Base-by-base conservation (phyloP, 2,113 vertebrate genomes). In the Mus spicilegus region DNA sequence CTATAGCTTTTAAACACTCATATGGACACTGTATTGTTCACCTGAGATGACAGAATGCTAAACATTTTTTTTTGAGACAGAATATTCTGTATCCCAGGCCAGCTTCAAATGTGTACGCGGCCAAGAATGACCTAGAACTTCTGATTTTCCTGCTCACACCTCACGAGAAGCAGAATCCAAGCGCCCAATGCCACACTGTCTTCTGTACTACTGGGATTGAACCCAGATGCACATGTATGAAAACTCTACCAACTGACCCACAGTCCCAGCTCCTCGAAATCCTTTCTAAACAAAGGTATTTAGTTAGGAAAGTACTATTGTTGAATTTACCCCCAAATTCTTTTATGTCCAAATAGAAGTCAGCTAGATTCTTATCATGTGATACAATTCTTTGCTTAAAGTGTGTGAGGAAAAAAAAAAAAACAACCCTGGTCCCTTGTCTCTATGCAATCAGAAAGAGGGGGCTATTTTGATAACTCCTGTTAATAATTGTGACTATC, bases 401-500 rank as follows among this genome's bases (percentile, higher is more conserved):
- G 36, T 78, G 8, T 70, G 65, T 84, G 80, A 69, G 22, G 22
- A 36, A 22, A 76, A 20, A 39, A 70, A 36, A 36, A 14, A 69
- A 42, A 42, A 42, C 42, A 70, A 84, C 3, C 39, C 70, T 84
- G 22, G 58, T 11, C 67, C 70, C 5, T 65, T 63, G 39, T 46
- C 65, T 39, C 30, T 61, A 63, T 28, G 7, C 73, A 92, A 69
- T 54, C 51, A 33, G 49, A 89, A 84, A 97, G 7, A 42, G 58
- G 30, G 56, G 3, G 75, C 10, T 94, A 92, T 81, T 75, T 87
- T 92, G n/a, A 61, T 46, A 67, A n/a, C 2, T 92, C 94, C 11
- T 82, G 73, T 94, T 90, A 33, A 92, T 94, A 90, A 81, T 36
- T 92, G 28, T 96, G 42, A 77, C n/a, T 39, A 65, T 14, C 49